Conservation (phyloP, 37 sponge, comb jelly and placozoan genomes). For the Tethya wilhelma region DNA sequence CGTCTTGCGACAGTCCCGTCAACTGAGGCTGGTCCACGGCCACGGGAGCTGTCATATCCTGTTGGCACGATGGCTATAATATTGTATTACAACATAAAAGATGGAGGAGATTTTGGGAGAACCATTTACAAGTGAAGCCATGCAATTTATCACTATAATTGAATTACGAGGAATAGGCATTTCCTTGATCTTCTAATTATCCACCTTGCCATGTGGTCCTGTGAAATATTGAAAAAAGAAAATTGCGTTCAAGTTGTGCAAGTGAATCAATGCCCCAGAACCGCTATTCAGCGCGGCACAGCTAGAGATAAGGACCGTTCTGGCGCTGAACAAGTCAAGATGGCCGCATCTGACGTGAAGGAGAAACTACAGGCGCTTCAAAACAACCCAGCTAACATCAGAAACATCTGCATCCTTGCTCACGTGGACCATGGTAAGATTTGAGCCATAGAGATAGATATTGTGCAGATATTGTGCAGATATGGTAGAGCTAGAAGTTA, state of each 20-base stretch:
- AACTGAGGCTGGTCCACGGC: too few relatives aligned
- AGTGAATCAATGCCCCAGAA: too few relatives aligned
- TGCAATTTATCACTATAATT: too few relatives aligned
- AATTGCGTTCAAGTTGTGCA: neutral
- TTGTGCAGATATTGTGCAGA: neutral
- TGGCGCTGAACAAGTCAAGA: too few relatives aligned
- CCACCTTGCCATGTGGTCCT: neutral
- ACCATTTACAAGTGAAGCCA: too few relatives aligned
- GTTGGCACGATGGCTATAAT: too few relatives aligned
- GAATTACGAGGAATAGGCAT: too few relatives aligned
- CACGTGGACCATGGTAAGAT: conserved; percentile 72
- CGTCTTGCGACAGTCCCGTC: neutral
- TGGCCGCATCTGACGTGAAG: neutral
- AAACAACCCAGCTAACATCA: conserved; percentile 65
- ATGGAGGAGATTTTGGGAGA: too few relatives aligned
- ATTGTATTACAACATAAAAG: too few relatives aligned
- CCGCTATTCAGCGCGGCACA: neutral
- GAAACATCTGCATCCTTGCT: conserved; percentile 97
- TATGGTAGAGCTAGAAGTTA: too few relatives aligned
- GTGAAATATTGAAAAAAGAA: conserved; percentile 9
- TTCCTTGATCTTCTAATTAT: conserved; percentile 29
- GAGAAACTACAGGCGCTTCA: conserved; percentile 48
- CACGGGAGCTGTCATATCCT: too few relatives aligned
- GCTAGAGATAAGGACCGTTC: neutral
- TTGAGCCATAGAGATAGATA: neutral